Evolutionary conservation across 2,113 vertebrate species (phyloP), one percentile per base, ranked within the genome.

Genomic region (Rhinoptilus africanus): DNA sequence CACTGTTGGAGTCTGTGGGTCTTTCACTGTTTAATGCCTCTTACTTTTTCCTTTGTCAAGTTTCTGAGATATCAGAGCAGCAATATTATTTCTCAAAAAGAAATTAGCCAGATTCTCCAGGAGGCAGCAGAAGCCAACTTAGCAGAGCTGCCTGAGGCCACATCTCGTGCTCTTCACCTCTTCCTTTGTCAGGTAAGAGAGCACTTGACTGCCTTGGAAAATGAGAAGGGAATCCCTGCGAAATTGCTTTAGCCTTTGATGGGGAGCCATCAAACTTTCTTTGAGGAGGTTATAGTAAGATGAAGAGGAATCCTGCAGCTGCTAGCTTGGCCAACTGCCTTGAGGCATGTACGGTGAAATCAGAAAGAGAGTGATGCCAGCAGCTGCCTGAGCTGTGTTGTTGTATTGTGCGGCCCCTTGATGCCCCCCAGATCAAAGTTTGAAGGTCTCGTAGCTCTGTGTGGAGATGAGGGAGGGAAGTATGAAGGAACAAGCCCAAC

Each of bases 141-240:
- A 76, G 96, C 97, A 73, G 95, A 98, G 82, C 98, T 99, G 92
- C 96, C 98, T 24, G 95, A 93, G 22, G 96, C 97, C 64, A 97
- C 98, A 7, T 92, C 97, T 81, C 96, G 73, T 85, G 98, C 98
- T 91, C 98, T 99, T 78, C 97, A 78, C 77, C 92, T 92, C 73
- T 98, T 99, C 57, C 97, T 99, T 60, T 96, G 96, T 94, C 98
- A 99, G 99, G 99, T 99, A 96, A 93, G 96, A 86, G 24, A 60
- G n/a, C 6, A 3, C 43, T 75, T 78, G 56, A 56, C 43, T 85
- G 60, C 16, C 39, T 62, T 39, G 63, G 63, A 86, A 71, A 84
- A 91, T 3, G 7, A 41, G 63, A 94, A 87, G 13, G 35, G 19
- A 59, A 73, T 92, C 69, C 34, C 56, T 63, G 24, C 27, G 37